Conservation (phyloP, 2,797 vertebrate species). For the Mycteria americana region DNA sequence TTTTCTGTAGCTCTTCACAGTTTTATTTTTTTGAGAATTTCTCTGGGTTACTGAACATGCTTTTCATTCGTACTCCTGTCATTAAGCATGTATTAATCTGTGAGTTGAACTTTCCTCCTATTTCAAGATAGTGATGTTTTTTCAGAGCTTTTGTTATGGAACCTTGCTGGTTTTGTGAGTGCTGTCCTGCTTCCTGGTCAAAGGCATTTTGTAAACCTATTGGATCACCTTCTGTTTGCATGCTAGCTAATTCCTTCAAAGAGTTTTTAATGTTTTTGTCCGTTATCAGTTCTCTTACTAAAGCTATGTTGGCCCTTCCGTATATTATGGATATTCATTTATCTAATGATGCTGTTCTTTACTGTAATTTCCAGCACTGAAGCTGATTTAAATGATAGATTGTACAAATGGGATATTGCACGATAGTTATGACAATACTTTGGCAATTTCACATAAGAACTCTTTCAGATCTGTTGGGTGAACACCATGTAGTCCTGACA, state of each 20-base stretch:
- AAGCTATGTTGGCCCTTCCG: not conserved
- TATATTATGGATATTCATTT: not conserved
- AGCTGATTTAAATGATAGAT: not conserved
- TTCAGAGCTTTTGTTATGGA: not conserved
- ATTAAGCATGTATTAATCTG: not conserved
- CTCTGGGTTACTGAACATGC: not conserved
- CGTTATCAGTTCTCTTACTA: not conserved
- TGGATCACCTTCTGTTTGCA: not conserved
- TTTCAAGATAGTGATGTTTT: not conserved
- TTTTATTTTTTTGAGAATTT: not conserved
- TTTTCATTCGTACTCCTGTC: not conserved
- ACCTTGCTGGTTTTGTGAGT: not conserved
- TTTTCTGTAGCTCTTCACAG: not conserved
- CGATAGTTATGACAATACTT: not conserved
- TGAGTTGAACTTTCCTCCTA: not conserved
- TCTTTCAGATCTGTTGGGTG: not conserved
- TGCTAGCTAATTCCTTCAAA: not conserved
- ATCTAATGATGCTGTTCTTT: not conserved
- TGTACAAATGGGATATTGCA: not conserved
- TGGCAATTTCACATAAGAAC: not conserved
- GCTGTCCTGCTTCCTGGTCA: not conserved
- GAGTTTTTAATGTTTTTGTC: not conserved
- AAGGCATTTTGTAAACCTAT: not conserved
- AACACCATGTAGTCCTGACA: slow-evolving; percentile 1
- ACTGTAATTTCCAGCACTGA: not conserved